Conservation (phyloP, 2,797 vertebrate genomes). For the Distichodus sexfasciatus region DNA sequence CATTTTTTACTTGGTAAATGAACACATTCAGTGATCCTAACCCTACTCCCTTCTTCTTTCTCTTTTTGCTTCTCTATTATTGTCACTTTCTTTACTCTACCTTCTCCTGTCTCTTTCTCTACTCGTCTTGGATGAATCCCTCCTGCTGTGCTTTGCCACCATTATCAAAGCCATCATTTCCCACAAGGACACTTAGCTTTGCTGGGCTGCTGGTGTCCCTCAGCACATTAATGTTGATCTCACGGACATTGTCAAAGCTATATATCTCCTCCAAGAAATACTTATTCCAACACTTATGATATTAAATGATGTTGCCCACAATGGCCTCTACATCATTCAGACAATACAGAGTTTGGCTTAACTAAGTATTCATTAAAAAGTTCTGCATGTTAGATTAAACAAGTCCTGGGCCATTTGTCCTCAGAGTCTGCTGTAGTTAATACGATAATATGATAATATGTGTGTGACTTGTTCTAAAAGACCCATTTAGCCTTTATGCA, state of each 20-base stretch:
- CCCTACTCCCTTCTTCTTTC: no score
- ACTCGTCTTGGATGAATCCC: neutral
- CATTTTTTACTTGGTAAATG: no score
- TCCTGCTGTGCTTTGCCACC: neutral
- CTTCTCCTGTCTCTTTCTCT: constrained; percentile 12
- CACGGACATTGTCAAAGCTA: neutral
- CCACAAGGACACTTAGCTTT: constrained; percentile 26
- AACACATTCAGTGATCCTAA: no score
- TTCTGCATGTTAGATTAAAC: constrained; percentile 8
- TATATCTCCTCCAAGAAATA: neutral
- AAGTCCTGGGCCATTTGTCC: neutral
- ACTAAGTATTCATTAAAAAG: neutral
- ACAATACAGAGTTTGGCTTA: neutral
- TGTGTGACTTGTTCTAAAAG: no score
- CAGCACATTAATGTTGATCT: neutral
- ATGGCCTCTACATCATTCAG: neutral
- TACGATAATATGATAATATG: no score
- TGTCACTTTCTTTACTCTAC: neutral
- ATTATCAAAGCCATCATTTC: constrained; percentile 12
- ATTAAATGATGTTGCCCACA: neutral
- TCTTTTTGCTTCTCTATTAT: no score
- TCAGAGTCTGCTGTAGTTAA: neutral
- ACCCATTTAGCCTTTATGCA: no score
- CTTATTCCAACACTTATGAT: constrained; percentile 11
- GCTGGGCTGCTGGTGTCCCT: neutral